Evolutionary conservation across 2,888 invertebrate genomes (phyloP), one percentile per base, ranked within the genome.

Genomic region (Cotesia congregata): DNA sequence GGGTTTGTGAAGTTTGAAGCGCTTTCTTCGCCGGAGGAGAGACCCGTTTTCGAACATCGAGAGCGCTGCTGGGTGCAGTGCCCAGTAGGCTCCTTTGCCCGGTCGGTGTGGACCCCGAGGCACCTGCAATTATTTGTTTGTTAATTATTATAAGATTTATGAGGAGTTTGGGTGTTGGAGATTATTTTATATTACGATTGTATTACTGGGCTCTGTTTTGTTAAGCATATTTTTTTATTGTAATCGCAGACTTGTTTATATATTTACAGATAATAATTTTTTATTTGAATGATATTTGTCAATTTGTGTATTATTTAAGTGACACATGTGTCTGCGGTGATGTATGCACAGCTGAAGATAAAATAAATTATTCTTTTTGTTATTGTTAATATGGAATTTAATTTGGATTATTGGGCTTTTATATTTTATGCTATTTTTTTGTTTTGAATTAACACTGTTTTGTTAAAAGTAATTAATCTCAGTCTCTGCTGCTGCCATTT

Each of bases 21-120:
- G 91, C 88, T 96, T 96, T 79, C 96, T 91, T 65, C 96, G 91
- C 40, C 96, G 91, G 50, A 96, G 90, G 77, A 96, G 92, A 72
- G 95, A 95, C 30, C 97, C 97, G 89, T 97, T 97, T 88, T 97
- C 95, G 90, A 96, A 96, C 95, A 96, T 96, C 86, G 94, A 94
- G 79, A 94, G 92, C 41, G 94, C 94, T 69, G 93, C 93, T 7
- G 95, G 95, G 86, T 95, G 95, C 67, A 95, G 90, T 0, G 95
- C 95, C 95, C 95, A 96, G 88, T 94, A 95, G 61, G 95, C 94
- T n/a, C 95, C 95, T 90, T 95, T 95, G 62, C 95, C 95, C 0
- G 95, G 95, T 62, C 95, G 90, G 89, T 94, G 95, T 0, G 94
- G 94, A 75, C 94, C 91, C 50, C 95, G 90, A 39, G 95, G 96